Conservation (phyloP, 2,797 vertebrate genomes). For the Micrastur ruficollis region DNA sequence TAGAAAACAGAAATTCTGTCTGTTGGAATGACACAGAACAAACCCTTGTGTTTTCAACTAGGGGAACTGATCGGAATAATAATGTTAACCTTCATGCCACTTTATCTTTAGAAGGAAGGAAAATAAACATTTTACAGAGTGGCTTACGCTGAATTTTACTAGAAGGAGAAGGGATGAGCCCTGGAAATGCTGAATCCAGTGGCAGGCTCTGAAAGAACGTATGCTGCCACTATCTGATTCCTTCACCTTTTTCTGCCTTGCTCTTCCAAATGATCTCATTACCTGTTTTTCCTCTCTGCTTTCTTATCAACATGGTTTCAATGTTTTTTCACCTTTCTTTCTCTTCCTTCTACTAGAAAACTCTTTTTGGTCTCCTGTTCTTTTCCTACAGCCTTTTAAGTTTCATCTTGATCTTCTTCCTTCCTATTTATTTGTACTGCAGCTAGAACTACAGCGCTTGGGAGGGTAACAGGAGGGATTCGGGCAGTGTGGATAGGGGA, state of each 20-base stretch:
- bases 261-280: background rate
- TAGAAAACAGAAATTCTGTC: background rate
- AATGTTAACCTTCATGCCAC: background rate
- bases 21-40: background rate
- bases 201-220: background rate
- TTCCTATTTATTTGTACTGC: background rate
- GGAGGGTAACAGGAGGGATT: background rate
- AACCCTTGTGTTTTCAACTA: background rate
- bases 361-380: background rate
- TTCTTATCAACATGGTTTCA: background rate
- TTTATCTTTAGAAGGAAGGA: background rate
- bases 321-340: background rate
- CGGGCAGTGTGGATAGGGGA: background rate
- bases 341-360: background rate
- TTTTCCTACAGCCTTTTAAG: background rate
- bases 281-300: background rate
- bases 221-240: background rate
- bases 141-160: background rate
- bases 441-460: background rate
- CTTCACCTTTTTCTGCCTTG: background rate
- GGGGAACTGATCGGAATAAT: background rate
- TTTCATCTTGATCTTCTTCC: background rate
- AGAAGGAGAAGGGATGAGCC: background rate
- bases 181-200: background rate
- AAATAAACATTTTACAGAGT: background rate